Base-by-base conservation (phyloP, 2,797 vertebrate genomes). In the Bradypodion ventrale region DNA sequence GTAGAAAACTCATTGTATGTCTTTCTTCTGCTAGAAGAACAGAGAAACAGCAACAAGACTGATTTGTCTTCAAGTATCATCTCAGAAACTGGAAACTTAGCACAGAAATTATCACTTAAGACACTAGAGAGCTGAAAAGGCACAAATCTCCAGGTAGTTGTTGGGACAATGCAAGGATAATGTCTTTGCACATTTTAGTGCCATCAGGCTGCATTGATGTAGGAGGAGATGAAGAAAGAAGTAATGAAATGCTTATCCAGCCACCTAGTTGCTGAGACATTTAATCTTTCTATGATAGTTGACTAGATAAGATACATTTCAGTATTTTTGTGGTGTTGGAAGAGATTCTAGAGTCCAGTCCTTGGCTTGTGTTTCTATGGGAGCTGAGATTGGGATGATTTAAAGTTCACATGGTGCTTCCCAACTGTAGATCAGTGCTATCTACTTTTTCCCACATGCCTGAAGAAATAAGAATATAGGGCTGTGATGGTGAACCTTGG, bases 1-100 rank as follows among this genome's bases (percentile, higher is more conserved):
- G 23, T 73, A 27, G 52, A 82, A 49, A 0, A 0, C 74, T 63
- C 52, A 7, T 40, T 15, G 13, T 10, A 7, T 56, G 52, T 42
- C 23, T 80, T 32, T 46, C 23, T 69, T n/a, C 49, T 19, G 23
- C 23, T 52, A 44, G 4, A 76, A 25, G 12, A 32, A 66, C n/a
- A 65, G 63, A 32, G 35, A 35, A n/a, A n/a, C n/a, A n/a, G 12
- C n/a, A 32, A 66, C n/a, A 32, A 66, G 2, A 13, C 65, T 35
- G 4, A 6, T 66, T 66, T 66, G 65, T 66, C 4, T 66, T 16
- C 5, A 35, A 66, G 13, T 21, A 8, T 66, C 1, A 12, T 16
- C 1, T 5, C 29, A 4, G 12, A 66, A 66, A 32, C 63, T 32
- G 32, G 63, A 65, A 65, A 5, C 10, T 4, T 32, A 32, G 13